These are phyloP conservation scores for Noctua janthina DNA, from an alignment of 2,888 invertebrate species.

Conservation along the genomic window DNA sequence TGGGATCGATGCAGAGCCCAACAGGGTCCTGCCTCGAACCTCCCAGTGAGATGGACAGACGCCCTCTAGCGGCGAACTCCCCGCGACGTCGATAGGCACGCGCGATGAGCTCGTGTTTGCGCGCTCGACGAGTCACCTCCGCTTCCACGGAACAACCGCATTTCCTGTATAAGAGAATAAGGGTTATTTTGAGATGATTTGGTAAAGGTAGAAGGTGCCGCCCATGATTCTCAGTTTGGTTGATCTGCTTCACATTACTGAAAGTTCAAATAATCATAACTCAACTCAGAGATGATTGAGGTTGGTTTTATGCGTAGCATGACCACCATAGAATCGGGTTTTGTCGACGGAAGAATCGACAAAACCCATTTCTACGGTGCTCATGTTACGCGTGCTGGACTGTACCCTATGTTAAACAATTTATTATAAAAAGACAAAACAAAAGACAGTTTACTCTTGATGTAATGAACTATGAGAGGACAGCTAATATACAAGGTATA, in stretches of 20 bases:
- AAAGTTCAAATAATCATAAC: neutral
- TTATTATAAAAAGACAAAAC: too few species aligned
- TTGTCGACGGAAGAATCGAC: too few species aligned
- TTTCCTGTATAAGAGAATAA: constrained; percentile 87
- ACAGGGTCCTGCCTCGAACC: constrained; percentile 97
- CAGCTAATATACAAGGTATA: neutral
- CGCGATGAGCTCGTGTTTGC: constrained; percentile 97
- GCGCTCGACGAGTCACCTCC: constrained; percentile 90
- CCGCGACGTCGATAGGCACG: constrained; percentile 97
- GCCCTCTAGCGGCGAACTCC: constrained; percentile 95
- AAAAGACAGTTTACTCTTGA: too few species aligned
- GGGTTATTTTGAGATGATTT: constrained; percentile 29
- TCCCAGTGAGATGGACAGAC: constrained; percentile 96
- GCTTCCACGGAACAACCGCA: constrained; percentile 93
- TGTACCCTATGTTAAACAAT: neutral
- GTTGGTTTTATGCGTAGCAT: neutral
- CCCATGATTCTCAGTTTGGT: neutral
- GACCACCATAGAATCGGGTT: too few species aligned
- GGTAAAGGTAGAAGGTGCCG: neutral
- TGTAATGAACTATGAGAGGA: neutral
- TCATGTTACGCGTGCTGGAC: neutral
- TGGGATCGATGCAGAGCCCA: constrained; percentile 90
- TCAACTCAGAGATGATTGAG: neutral
- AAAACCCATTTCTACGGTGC: too few species aligned
- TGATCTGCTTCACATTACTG: neutral